These are phyloP conservation scores for Willisornis vidua DNA, from an alignment of 2,113 vertebrate species.

Conservation along the genomic window DNA sequence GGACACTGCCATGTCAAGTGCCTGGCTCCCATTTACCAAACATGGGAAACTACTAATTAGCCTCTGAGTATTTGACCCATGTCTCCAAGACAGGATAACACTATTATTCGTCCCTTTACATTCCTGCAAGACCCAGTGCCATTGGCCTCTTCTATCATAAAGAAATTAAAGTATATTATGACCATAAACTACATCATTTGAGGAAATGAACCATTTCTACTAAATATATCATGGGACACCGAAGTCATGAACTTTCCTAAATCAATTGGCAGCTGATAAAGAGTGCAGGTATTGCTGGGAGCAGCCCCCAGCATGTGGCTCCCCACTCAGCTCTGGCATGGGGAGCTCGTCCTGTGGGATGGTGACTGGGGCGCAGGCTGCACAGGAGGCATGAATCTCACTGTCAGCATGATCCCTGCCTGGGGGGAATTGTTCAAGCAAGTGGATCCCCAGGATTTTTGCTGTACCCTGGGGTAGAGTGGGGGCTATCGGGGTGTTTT, in stretches of 20 bases:
- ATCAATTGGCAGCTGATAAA: conserved; percentile 54
- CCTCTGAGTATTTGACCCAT: not conserved
- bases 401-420: not conserved
- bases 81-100: not conserved
- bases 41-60: not conserved
- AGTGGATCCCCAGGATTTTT: not conserved
- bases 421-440: not conserved
- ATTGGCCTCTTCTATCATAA: conserved; percentile 56
- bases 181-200: conserved; percentile 61
- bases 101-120: not conserved
- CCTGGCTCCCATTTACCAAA: not conserved
- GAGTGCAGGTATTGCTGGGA: not conserved
- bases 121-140: not conserved
- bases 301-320: not conserved
- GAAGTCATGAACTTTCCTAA: conserved; percentile 55
- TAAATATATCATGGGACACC: not conserved
- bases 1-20: not conserved
- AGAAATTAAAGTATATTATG: conserved; percentile 71
- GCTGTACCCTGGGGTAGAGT: accelerated
- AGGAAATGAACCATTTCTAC: conserved; percentile 49
- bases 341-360: accelerated
- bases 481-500: not conserved
- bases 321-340: not conserved
- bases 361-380: not conserved
- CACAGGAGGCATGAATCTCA: not conserved